A percentile compares a stretch with the other conserved stretches of the same genome.
Conservation (phyloP, 2,113 vertebrate genomes). For the Sapajus apella region DNA sequence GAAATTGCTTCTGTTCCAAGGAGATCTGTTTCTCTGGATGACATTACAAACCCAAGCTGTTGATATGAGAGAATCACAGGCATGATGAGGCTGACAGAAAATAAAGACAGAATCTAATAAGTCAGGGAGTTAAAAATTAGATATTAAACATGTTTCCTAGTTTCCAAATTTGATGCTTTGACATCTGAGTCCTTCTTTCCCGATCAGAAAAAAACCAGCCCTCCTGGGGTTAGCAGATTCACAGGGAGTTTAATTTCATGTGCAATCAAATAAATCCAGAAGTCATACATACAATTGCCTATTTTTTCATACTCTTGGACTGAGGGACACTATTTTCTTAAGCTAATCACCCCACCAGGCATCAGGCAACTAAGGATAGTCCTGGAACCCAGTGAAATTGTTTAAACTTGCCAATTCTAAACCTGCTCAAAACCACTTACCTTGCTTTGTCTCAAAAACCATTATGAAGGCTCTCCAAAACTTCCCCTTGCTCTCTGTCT, state of each 20-base stretch:
- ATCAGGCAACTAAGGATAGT: neutral
- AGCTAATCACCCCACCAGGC: neutral
- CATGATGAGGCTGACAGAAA: neutral
- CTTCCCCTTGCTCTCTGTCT: neutral
- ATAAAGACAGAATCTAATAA: neutral
- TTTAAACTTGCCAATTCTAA: neutral
- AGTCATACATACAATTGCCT: neutral
- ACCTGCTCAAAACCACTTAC: neutral
- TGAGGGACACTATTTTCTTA: neutral
- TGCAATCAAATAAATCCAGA: neutral
- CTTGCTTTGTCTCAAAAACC: neutral
- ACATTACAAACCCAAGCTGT: neutral
- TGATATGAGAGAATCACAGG: neutral
- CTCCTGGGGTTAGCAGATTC: neutral
- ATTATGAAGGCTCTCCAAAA: neutral
- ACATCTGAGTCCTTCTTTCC: neutral
- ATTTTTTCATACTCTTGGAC: neutral
- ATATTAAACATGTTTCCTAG: neutral
- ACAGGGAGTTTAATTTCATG: neutral
- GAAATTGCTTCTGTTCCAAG: neutral
- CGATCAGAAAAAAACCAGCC: neutral
- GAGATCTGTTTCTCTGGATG: neutral
- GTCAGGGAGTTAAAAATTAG: neutral
- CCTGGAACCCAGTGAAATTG: neutral
- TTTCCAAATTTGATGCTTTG: neutral